Percentiles rank a stretch among this genome's conserved stretches.
These are phyloP conservation scores for Clarias gariepinus DNA, from an alignment of 2,113 vertebrate genomes.

Conservation along the genomic window DNA sequence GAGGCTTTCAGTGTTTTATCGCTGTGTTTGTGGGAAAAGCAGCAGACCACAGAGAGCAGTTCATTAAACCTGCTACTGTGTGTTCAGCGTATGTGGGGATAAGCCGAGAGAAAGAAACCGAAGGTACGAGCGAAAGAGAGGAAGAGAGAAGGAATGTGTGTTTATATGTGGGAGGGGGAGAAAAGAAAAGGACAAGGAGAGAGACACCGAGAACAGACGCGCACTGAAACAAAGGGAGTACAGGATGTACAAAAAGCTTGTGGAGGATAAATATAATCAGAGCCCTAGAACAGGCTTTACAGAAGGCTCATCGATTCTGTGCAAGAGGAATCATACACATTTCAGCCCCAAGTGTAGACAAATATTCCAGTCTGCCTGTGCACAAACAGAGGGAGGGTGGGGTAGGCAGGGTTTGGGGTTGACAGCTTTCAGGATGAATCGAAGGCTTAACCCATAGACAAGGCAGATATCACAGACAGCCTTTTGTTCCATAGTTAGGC, in stretches of 20 bases:
- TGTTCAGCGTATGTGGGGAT: slow-evolving; percentile 34
- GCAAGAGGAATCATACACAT: slow-evolving; percentile 13
- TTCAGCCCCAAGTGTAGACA: slow-evolving; percentile 26
- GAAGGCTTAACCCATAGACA: background rate
- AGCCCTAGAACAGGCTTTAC: slow-evolving; percentile 13
- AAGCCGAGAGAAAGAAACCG: background rate
- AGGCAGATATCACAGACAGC: background rate
- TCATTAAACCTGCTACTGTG: slow-evolving; percentile 51
- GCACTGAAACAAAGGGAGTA: slow-evolving; percentile 13
- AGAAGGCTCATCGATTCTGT: slow-evolving; percentile 19
- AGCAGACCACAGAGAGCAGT: slow-evolving; percentile 32
- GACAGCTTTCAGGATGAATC: slow-evolving; percentile 21
- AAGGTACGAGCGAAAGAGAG: background rate
- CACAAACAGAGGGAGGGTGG: background rate
- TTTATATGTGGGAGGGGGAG: background rate
- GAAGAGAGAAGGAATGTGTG: background rate
- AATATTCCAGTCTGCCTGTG: slow-evolving; percentile 10
- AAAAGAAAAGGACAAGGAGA: background rate
- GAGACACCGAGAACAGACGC: background rate
- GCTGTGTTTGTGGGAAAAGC: slow-evolving; percentile 41
- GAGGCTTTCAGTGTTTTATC: slow-evolving; percentile 41
- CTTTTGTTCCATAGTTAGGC: background rate
- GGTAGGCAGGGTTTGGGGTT: too few relatives aligned
- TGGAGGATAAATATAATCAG: slow-evolving; percentile 20
- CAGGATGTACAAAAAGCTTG: slow-evolving; percentile 5